phyloP scores from a whole-genome alignment of 2,888 invertebrate genomes.

The Lycocerus yunnanus region DNA sequence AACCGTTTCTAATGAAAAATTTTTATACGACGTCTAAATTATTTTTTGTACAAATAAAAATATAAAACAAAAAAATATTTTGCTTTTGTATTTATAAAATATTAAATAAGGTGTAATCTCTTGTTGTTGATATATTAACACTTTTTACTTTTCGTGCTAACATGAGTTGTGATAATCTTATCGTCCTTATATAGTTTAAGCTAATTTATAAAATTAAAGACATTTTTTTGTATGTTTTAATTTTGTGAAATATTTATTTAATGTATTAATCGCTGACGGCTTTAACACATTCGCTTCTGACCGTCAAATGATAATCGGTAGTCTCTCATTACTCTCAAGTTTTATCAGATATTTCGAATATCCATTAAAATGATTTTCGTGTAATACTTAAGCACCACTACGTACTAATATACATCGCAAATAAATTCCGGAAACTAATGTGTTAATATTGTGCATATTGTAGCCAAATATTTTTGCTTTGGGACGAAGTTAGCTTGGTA shows the following conservation, averaged over 20 bases:
- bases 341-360: not conserved
- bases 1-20: not conserved
- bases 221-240: not conserved
- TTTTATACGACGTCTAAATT: constrained; percentile 4
- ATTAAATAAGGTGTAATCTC: not conserved
- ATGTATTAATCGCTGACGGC: not conserved
- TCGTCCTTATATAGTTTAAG: not conserved
- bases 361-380: not conserved
- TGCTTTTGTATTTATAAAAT: not conserved
- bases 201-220: not conserved
- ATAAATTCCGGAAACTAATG: not conserved
- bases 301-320: not conserved
- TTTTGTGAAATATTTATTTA: not conserved
- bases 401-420: not conserved
- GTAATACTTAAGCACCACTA: not conserved
- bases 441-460: constrained; percentile 6
- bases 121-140: not conserved
- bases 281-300: not conserved
- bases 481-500: constrained; percentile 15
- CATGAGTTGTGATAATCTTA: not conserved
- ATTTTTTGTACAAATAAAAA: constrained; percentile 1
- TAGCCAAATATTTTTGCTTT: constrained; percentile 9
- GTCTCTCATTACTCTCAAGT: not conserved
- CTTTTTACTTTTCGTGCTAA: not conserved
- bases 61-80: not conserved